phyloP scores from a whole-genome alignment of 2,797 vertebrate species.

The Sebastolobus altivelis region DNA sequence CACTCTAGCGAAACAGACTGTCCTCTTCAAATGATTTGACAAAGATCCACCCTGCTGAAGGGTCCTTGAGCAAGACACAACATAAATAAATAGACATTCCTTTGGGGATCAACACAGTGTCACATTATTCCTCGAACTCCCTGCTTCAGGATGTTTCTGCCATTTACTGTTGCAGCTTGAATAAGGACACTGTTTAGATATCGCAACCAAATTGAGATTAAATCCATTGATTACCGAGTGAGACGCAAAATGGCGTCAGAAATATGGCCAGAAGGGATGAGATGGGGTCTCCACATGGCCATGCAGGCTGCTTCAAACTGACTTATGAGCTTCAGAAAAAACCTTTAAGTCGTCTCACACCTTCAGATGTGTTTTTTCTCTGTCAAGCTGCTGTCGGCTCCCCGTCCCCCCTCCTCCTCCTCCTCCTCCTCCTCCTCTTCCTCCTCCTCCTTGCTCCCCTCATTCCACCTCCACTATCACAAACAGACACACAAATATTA shows the following conservation, averaged over 20 bases:
- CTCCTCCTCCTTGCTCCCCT: constrained; percentile 33
- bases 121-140: neutral
- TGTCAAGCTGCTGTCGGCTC: constrained; percentile 60
- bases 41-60: neutral
- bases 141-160: neutral
- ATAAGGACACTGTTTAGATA: neutral
- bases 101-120: neutral
- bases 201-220: neutral
- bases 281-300: neutral
- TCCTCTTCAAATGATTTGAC: neutral
- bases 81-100: neutral
- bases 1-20: too few relatives aligned
- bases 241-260: constrained; percentile 4
- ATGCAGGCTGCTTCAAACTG: constrained; percentile 36
- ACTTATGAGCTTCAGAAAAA: constrained; percentile 50
- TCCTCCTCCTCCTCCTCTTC: constrained; percentile 43
- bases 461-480: constrained; percentile 56
- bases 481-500: constrained; percentile 54
- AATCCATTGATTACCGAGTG: constrained; percentile 6
- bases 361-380: constrained; percentile 59
- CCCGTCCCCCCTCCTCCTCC: constrained; percentile 21
- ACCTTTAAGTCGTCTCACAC: constrained; percentile 60
- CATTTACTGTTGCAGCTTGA: neutral
- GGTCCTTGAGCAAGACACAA: neutral
- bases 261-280: neutral